These are phyloP conservation scores for Sebastes steindachneri DNA, from an alignment of 2,797 vertebrate species.

Conservation along the genomic window DNA sequence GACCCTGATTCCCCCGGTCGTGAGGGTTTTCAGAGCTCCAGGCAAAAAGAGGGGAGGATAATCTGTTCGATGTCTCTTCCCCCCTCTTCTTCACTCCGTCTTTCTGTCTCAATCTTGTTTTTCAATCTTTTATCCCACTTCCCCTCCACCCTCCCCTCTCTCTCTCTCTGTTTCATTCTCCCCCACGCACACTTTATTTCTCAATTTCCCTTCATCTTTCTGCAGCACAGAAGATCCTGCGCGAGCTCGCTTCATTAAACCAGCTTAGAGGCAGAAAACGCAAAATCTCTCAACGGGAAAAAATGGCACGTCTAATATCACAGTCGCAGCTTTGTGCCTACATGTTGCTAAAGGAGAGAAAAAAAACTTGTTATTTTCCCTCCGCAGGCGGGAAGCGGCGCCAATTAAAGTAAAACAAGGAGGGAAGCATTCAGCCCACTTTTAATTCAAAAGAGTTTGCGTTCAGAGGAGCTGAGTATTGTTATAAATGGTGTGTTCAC, in stretches of 20 bases:
- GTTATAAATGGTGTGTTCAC: conserved; percentile 15
- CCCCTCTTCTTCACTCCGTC: neutral
- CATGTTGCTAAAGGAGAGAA: conserved; percentile 20
- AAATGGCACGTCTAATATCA: conserved; percentile 18
- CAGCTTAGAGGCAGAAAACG: conserved; percentile 39
- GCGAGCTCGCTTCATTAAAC: conserved; percentile 45
- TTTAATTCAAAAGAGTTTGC: conserved; percentile 39
- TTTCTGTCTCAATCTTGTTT: conserved; percentile 18
- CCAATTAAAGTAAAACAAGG: conserved; percentile 64
- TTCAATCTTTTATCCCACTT: neutral
- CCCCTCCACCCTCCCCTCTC: too few species aligned
- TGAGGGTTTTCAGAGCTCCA: conserved; percentile 10
- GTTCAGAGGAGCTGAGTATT: conserved; percentile 21
- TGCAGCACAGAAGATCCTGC: neutral
- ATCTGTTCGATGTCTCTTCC: neutral
- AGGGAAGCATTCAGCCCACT: conserved; percentile 41
- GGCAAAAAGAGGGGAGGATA: conserved; percentile 2
- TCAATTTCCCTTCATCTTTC: conserved; percentile 11
- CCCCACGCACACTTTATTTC: conserved; percentile 13
- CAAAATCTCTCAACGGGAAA: conserved; percentile 43
- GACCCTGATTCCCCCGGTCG: conserved; percentile 20
- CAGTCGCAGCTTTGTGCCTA: conserved; percentile 1
- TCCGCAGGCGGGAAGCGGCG: neutral
- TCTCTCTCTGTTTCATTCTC: neutral
- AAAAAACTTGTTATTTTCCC: conserved; percentile 32